phyloP scores from a whole-genome alignment of 2,797 vertebrate genomes.

The Pangasius djambal region DNA sequence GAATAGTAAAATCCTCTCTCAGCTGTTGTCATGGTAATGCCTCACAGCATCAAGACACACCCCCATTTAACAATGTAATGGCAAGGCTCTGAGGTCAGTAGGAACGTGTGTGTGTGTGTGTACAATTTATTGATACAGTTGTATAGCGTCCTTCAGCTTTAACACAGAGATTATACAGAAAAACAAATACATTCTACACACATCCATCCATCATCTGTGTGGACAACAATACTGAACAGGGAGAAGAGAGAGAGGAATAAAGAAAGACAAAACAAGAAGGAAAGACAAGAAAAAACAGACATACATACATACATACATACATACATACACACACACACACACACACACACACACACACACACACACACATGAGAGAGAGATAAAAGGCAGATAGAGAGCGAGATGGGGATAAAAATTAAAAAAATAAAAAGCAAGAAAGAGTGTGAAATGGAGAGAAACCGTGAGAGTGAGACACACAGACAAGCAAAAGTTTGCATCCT shows the following conservation, averaged over 20 bases:
- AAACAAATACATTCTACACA: background rate
- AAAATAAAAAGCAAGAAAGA: constrained; percentile 29
- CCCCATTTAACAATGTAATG: background rate
- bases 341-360: background rate
- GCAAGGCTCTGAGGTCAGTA: constrained; percentile 3
- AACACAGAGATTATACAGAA: background rate
- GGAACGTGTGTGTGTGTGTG: background rate
- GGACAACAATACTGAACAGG: constrained; percentile 56
- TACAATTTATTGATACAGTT: background rate
- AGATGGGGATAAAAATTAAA: no score
- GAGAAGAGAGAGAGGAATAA: constrained; percentile 65
- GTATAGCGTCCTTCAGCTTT: background rate
- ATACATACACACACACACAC: no score
- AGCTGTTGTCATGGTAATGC: background rate
- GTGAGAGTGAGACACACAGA: constrained; percentile 69
- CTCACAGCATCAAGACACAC: background rate
- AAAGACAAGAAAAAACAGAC: background rate
- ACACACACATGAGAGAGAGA: constrained; percentile 8
- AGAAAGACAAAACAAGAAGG: constrained; percentile 71
- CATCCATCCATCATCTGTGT: background rate
- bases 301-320: no score
- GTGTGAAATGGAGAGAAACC: constrained; percentile 32
- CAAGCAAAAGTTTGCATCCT: constrained; percentile 1
- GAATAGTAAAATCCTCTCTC: constrained; percentile 25
- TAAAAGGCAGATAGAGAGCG: constrained; percentile 32